phyloP scores from a whole-genome alignment of 2,888 invertebrate species.

The Hirtodrosophila cameraria region DNA sequence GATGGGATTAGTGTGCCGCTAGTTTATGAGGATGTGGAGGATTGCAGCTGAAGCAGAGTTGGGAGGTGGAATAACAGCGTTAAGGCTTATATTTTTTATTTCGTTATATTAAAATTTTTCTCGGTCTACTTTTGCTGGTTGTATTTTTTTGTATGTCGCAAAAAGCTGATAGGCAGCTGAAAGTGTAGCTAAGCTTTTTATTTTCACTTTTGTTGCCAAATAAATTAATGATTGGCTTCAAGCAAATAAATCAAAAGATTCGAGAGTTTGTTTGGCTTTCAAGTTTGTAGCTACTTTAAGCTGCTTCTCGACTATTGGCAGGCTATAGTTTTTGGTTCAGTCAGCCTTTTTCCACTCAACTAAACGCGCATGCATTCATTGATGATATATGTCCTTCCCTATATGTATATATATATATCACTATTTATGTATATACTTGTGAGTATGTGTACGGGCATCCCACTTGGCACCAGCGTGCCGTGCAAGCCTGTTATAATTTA shows the following conservation, averaged over 20 bases:
- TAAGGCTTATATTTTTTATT: conserved; percentile 50
- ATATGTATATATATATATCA: conserved; percentile 2
- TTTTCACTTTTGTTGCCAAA: conserved; percentile 27
- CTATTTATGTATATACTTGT: conserved; percentile 7
- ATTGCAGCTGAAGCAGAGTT: conserved; percentile 12
- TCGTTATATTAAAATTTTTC: conserved; percentile 64
- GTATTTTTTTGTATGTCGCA: conserved; percentile 55
- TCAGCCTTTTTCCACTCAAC: conserved; percentile 71
- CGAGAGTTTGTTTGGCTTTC: conserved; percentile 22
- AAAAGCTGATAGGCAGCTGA: conserved; percentile 73
- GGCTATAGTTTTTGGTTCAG: conserved; percentile 34
- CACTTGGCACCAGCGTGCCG: conserved; percentile 50
- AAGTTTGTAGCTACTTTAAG: conserved; percentile 28
- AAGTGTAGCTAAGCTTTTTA: conserved; percentile 62
- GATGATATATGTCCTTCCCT: conserved; percentile 55
- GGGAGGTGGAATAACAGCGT: conserved; percentile 9
- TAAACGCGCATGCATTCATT: conserved; percentile 65
- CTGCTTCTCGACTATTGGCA: conserved; percentile 20
- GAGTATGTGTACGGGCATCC: conserved; percentile 16
- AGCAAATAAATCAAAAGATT: conserved; percentile 74
- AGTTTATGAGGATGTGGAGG: conserved; percentile 8
- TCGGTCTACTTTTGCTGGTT: conserved; percentile 15
- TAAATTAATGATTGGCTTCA: conserved; percentile 71
- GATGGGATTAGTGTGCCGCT: conserved; percentile 56
- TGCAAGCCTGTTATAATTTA: conserved; percentile 73